Conservation (phyloP, 2,113 vertebrate genomes). For the Lagopus muta region DNA sequence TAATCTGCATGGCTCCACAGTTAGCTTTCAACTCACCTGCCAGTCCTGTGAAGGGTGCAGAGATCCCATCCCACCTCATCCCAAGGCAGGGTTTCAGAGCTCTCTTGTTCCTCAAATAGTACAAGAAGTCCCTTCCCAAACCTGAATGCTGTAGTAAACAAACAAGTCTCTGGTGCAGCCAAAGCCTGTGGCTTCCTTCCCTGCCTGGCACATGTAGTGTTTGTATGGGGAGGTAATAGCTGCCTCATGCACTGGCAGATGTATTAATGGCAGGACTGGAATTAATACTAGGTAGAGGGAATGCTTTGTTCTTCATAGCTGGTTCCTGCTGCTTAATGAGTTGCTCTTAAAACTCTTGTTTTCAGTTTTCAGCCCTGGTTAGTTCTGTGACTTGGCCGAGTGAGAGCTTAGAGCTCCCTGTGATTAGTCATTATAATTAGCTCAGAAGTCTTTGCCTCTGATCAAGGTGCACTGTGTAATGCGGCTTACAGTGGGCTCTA, state of each 20-base stretch:
- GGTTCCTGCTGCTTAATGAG: slow-evolving; percentile 59
- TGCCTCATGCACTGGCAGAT: slow-evolving; percentile 56
- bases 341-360: slow-evolving; percentile 67
- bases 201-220: slow-evolving; percentile 54
- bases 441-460: slow-evolving; percentile 67
- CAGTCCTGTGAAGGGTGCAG: rapidly evolving
- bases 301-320: slow-evolving; percentile 61
- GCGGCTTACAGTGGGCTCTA: slow-evolving; percentile 48
- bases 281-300: slow-evolving; percentile 61
- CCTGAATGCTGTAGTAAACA: slow-evolving; percentile 38
- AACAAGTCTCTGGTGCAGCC: slow-evolving; percentile 19
- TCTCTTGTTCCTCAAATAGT: not conserved
- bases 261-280: slow-evolving; percentile 58
- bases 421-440: slow-evolving; percentile 75
- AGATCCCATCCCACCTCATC: not conserved
- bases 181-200: slow-evolving; percentile 58
- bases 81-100: not conserved
- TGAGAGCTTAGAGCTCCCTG: slow-evolving; percentile 56
- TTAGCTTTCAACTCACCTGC: not conserved
- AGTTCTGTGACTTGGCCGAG: slow-evolving; percentile 65
- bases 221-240: slow-evolving; percentile 53
- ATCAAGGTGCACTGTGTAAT: slow-evolving; percentile 49
- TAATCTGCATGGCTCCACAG: not conserved
- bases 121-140: slow-evolving; percentile 38
- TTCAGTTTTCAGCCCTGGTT: slow-evolving; percentile 57